phyloP scores from a whole-genome alignment of 2,113 vertebrate species.

The Etheostoma cragini region DNA sequence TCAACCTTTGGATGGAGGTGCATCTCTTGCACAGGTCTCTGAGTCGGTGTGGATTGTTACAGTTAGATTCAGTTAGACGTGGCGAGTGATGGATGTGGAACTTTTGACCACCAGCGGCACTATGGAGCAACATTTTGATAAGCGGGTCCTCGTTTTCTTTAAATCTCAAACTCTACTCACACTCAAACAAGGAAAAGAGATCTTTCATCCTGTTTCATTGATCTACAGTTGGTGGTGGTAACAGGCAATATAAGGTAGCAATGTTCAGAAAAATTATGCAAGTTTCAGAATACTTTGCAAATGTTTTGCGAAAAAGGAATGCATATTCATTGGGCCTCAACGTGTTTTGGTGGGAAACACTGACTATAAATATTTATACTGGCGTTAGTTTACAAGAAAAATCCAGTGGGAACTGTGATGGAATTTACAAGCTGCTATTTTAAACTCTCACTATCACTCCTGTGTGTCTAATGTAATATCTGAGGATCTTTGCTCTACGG shows the following conservation, averaged over 20 bases:
- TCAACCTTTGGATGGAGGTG: background rate
- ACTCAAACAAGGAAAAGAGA: background rate
- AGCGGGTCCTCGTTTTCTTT: background rate
- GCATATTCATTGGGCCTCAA: background rate
- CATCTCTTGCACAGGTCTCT: background rate
- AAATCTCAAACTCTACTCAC: background rate
- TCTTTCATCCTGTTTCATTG: background rate
- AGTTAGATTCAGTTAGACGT: background rate
- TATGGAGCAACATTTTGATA: background rate
- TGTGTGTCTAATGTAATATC: background rate
- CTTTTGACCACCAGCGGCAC: background rate
- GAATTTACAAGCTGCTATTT: background rate
- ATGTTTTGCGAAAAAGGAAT: background rate
- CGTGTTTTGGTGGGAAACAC: background rate
- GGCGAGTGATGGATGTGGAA: background rate
- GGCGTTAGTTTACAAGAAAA: background rate
- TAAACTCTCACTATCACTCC: background rate
- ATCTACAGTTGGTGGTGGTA: background rate
- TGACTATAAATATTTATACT: constrained; percentile 2
- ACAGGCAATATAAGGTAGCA: background rate
- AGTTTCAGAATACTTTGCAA: background rate
- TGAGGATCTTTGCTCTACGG: background rate
- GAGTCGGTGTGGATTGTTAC: too few relatives aligned
- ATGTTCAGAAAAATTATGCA: background rate
- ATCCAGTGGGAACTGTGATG: background rate